These are phyloP conservation scores for Eilema caniola DNA, from an alignment of 2,888 invertebrate species.

Conservation along the genomic window DNA sequence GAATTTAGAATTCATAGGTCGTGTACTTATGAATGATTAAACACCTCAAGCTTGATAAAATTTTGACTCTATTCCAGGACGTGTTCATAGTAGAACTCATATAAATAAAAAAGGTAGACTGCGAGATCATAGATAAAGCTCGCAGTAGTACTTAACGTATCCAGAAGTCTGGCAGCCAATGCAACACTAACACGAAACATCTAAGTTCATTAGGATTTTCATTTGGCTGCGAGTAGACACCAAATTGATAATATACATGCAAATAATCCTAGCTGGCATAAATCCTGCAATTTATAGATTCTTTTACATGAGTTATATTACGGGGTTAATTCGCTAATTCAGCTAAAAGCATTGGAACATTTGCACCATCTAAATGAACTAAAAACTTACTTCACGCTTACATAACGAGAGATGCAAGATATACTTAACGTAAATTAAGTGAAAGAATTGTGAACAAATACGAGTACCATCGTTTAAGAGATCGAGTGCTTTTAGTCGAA, in stretches of 20 bases:
- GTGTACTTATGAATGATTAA: too few relatives aligned
- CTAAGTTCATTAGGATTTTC: background rate
- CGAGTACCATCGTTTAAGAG: constrained; percentile 58
- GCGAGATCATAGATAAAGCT: too few relatives aligned
- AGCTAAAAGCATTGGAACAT: constrained; percentile 26
- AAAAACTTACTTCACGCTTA: constrained; percentile 44
- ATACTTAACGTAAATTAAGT: constrained; percentile 67
- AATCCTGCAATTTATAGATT: constrained; percentile 7
- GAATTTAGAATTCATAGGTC: too few relatives aligned
- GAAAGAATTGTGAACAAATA: constrained; percentile 65
- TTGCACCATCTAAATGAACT: constrained; percentile 26
- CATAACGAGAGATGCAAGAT: constrained; percentile 53
- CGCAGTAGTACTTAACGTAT: too few relatives aligned
- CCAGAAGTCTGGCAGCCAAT: too few relatives aligned
- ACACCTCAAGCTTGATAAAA: too few relatives aligned
- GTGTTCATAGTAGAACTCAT: too few relatives aligned
- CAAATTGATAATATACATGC: background rate
- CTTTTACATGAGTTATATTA: constrained; percentile 22
- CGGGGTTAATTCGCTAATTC: constrained; percentile 16
- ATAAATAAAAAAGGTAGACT: background rate
- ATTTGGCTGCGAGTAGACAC: background rate
- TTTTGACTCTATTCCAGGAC: too few relatives aligned
- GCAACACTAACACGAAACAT: too few relatives aligned
- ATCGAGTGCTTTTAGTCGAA: constrained; percentile 71
- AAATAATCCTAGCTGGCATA: constrained; percentile 7